Base-by-base conservation (phyloP, 2,113 vertebrate genomes). In the Cebidichthys violaceus region DNA sequence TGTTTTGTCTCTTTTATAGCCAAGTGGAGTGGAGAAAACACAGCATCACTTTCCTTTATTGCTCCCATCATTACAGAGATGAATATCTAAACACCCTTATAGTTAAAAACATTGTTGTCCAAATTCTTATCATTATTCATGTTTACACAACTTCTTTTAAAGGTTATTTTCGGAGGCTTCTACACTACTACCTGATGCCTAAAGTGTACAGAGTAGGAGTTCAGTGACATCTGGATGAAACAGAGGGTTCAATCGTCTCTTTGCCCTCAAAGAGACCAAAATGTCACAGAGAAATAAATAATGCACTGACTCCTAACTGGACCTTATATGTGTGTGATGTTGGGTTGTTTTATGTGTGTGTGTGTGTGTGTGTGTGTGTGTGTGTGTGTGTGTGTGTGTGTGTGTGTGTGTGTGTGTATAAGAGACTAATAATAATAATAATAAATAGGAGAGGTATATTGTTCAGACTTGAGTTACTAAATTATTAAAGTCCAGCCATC, bases 221-320 rank as follows among this genome's bases (percentile, higher is more conserved):
- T 61, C 60, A 79, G 37, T 33, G 27, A 71, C 22, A 54, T 31
- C 22, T 13, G 24, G 33, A 17, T 61, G 24, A 79, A 75, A 47
- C 27, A 45, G 18, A 33, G 54, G 27, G 61, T 72, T 47, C 35
- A 70, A 33, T 22, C 43, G 55, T 61, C 72, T 6, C 13, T 24
- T 20, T 43, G 41, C 2, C 43, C 31, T 80, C 61, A 80, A 82
- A 89, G 57, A 70, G 6, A 77, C 20, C 18, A 41, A 81, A 72
- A 77, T 83, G 79, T 90, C 76, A 83, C 17, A 20, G 27, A n/a
- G 50, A 4, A 70, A 75, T 57, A 18, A 70, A 74, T 39, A 70
- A 78, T 62, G 45, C 24, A 57, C 52, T 11, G 35, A 52, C 27
- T 27, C 29, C 1, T 37, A 43, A 73, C 37, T 15, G n/a, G n/a